Percentiles rank a stretch among this genome's conserved stretches.
phyloP scores from a whole-genome alignment of 2,888 invertebrate genomes.

The Tortricodes alternella region DNA sequence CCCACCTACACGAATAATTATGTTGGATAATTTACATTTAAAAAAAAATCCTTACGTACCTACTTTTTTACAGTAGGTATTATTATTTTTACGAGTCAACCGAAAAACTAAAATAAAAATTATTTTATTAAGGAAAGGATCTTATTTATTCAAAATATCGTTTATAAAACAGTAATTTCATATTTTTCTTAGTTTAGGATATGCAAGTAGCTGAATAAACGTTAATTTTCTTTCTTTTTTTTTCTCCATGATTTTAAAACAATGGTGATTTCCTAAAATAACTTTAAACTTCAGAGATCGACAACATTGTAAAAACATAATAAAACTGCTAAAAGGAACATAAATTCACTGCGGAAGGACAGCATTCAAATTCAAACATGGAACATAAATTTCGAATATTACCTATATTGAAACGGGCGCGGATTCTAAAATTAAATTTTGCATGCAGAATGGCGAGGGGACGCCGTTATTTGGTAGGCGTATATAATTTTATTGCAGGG shows the following conservation, averaged over 20 bases:
- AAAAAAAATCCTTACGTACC: background rate
- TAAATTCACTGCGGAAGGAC: slow-evolving; percentile 65
- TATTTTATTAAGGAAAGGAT: too few species aligned
- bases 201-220: background rate
- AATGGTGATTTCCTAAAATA: background rate
- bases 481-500: slow-evolving; percentile 81
- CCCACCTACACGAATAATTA: background rate
- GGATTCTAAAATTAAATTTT: slow-evolving; percentile 80
- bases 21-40: background rate
- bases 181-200: too few species aligned
- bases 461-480: slow-evolving; percentile 78
- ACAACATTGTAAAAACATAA: slow-evolving; percentile 25
- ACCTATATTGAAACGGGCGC: slow-evolving; percentile 77
- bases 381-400: slow-evolving; percentile 44
- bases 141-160: too few species aligned
- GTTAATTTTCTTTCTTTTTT: background rate
- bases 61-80: too few species aligned
- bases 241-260: background rate
- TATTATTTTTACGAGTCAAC: too few species aligned
- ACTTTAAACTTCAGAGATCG: background rate
- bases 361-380: slow-evolving; percentile 70
- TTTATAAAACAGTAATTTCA: too few species aligned
- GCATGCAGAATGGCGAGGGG: slow-evolving; percentile 77
- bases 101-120: too few species aligned
- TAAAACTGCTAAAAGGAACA: slow-evolving; percentile 38